A percentile compares a stretch with the other conserved stretches of the same genome.
These are phyloP conservation scores for Brachystomella parvula DNA, from an alignment of 1,140 invertebrate genomes.

Conservation along the genomic window DNA sequence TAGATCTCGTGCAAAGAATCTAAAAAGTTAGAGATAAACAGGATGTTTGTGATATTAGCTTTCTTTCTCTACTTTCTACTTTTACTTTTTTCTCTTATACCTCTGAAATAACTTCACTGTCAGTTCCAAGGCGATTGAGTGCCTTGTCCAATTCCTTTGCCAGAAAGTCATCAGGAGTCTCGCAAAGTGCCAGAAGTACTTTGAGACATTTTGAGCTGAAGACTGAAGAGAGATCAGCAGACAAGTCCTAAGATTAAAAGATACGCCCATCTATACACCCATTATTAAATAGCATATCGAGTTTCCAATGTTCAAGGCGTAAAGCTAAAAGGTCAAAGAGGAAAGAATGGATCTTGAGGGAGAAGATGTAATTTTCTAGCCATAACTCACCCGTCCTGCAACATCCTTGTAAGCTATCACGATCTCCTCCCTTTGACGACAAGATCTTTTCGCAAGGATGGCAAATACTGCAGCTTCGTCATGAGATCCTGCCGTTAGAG, in stretches of 20 bases:
- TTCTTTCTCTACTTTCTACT: background rate
- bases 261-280: too few species aligned
- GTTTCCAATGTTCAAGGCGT: too few species aligned
- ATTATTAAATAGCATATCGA: too few species aligned
- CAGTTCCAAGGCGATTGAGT: constrained; percentile 55
- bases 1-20: constrained; percentile 61
- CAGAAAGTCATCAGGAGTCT: constrained; percentile 58
- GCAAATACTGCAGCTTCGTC: background rate
- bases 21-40: constrained; percentile 40
- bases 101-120: constrained; percentile 51
- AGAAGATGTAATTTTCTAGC: background rate
- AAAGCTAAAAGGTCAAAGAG: background rate
- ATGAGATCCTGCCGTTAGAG: background rate
- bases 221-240: constrained; percentile 64
- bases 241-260: constrained; percentile 63
- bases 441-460: constrained; percentile 1
- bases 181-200: constrained; percentile 63
- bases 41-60: background rate
- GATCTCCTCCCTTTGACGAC: background rate
- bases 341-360: background rate
- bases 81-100: constrained; percentile 44
- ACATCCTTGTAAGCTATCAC: background rate
- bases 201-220: constrained; percentile 67
- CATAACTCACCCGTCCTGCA: background rate
- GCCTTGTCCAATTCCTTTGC: constrained; percentile 60